phyloP scores from a whole-genome alignment of 2,888 invertebrate species.

The Folsomia candida region DNA sequence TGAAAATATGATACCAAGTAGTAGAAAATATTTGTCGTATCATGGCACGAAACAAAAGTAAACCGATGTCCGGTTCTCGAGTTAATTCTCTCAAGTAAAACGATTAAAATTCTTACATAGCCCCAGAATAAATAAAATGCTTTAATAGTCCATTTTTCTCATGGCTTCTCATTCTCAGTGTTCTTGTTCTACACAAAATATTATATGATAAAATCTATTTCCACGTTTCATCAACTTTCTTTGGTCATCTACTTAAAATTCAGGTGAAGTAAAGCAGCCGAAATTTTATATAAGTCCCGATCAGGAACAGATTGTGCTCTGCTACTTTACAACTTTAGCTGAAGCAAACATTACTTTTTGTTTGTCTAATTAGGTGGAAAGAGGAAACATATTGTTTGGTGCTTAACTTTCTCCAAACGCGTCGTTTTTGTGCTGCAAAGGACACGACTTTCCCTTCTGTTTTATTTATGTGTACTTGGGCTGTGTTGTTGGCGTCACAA shows the following conservation, averaged over 20 bases:
- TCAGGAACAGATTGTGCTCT: background rate
- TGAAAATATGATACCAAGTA: too few species aligned
- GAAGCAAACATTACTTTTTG: background rate
- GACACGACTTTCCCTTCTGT: constrained; percentile 1
- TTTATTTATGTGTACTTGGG: constrained; percentile 6
- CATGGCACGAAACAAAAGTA: too few species aligned
- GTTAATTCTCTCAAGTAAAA: too few species aligned
- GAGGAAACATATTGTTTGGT: constrained; percentile 7
- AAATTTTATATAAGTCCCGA: background rate
- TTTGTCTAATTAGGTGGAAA: constrained; percentile 3
- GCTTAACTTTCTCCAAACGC: background rate
- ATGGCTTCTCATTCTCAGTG: too few species aligned
- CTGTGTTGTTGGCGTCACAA: background rate
- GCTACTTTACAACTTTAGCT: background rate
- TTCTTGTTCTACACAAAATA: too few species aligned
- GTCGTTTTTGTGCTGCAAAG: background rate
- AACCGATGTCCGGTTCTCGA: too few species aligned
- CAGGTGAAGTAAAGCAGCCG: background rate
- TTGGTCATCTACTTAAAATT: background rate
- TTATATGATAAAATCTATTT: too few species aligned
- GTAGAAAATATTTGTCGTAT: too few species aligned
- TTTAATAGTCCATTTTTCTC: too few species aligned
- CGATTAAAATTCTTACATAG: too few species aligned
- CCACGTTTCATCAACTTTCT: background rate
- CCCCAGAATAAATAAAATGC: too few species aligned